These are phyloP conservation scores for Helicoverpa armigera DNA, from an alignment of 1,140 invertebrate genomes.

Conservation along the genomic window DNA sequence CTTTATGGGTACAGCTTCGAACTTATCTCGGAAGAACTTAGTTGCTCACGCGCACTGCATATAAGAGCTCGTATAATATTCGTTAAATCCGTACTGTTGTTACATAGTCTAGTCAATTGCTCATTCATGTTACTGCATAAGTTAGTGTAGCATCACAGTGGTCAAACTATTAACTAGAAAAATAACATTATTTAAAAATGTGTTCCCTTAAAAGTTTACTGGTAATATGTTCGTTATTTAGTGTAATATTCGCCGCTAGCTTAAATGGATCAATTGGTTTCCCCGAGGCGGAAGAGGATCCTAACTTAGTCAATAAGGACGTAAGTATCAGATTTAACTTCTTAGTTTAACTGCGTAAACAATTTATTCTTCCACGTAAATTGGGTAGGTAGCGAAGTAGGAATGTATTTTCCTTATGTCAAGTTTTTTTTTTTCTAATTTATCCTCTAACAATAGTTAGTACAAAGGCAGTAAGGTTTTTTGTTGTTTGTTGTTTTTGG, in stretches of 20 bases:
- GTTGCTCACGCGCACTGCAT: slow-evolving; percentile 41
- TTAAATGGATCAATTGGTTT: slow-evolving; percentile 71
- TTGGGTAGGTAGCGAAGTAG: neutral
- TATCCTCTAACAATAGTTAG: slow-evolving; percentile 17
- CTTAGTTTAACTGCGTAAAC: neutral
- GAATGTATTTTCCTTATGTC: slow-evolving; percentile 9
- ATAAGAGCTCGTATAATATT: slow-evolving; percentile 24
- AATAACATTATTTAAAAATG: slow-evolving; percentile 39
- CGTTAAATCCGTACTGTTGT: slow-evolving; percentile 1
- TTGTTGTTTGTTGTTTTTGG: neutral
- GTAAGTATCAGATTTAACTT: slow-evolving; percentile 55
- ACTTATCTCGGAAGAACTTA: slow-evolving; percentile 49
- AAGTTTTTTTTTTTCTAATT: slow-evolving; percentile 17
- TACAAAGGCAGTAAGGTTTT: neutral
- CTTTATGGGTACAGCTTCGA: slow-evolving; percentile 26
- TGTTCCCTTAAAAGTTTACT: slow-evolving; percentile 44
- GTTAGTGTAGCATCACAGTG: slow-evolving; percentile 10
- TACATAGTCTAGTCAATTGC: slow-evolving; percentile 41
- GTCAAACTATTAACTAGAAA: neutral
- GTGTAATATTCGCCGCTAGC: slow-evolving; percentile 49
- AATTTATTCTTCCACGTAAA: neutral
- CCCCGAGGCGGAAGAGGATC: slow-evolving; percentile 75
- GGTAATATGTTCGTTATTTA: slow-evolving; percentile 47
- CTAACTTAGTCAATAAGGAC: slow-evolving; percentile 70
- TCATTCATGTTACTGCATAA: neutral